Percentiles rank a stretch among this genome's conserved stretches.
Conservation (phyloP, 2,113 vertebrate species). For the Trematomus loennbergii region DNA sequence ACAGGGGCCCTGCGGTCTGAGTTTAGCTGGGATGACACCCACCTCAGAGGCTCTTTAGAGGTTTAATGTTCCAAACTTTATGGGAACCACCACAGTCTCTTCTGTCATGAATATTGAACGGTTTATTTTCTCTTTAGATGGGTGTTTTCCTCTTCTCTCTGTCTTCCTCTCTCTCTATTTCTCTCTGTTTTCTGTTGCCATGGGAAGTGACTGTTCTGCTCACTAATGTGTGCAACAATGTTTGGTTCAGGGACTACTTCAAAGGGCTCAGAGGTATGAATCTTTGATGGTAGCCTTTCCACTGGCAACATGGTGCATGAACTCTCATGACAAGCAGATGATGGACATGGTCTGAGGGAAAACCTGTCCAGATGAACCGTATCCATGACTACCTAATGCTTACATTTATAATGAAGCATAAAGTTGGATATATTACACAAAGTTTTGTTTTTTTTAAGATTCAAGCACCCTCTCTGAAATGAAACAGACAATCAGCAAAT, state of each 20-base stretch:
- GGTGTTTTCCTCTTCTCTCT: slow-evolving; percentile 49
- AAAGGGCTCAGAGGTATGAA: slow-evolving; percentile 66
- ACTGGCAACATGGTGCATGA: slow-evolving; percentile 27
- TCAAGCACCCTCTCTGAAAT: neutral
- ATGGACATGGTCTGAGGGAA: slow-evolving; percentile 28
- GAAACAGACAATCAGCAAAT: neutral
- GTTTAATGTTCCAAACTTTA: slow-evolving; percentile 72
- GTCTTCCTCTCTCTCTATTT: slow-evolving; percentile 13
- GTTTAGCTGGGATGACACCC: slow-evolving; percentile 63
- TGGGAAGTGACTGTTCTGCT: slow-evolving; percentile 65
- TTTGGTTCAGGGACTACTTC: slow-evolving; percentile 69
- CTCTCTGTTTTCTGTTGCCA: slow-evolving; percentile 69
- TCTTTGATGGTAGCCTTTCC: slow-evolving; percentile 65
- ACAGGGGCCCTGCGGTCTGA: slow-evolving; percentile 24
- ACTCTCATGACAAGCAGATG: slow-evolving; percentile 47
- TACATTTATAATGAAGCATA: slow-evolving; percentile 18
- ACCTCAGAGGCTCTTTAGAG: slow-evolving; percentile 57
- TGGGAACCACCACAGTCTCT: slow-evolving; percentile 63
- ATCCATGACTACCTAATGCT: slow-evolving; percentile 16
- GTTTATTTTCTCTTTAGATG: slow-evolving; percentile 56
- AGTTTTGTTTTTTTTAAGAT: neutral
- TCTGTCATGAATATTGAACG: slow-evolving; percentile 66
- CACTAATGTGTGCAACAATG: slow-evolving; percentile 66
- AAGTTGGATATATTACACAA: slow-evolving; percentile 23
- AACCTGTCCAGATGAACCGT: slow-evolving; percentile 31